Percentiles rank a stretch among this genome's conserved stretches.
These are phyloP conservation scores for Sphaerophoria taeniata DNA, from an alignment of 2,888 invertebrate genomes.

Conservation along the genomic window DNA sequence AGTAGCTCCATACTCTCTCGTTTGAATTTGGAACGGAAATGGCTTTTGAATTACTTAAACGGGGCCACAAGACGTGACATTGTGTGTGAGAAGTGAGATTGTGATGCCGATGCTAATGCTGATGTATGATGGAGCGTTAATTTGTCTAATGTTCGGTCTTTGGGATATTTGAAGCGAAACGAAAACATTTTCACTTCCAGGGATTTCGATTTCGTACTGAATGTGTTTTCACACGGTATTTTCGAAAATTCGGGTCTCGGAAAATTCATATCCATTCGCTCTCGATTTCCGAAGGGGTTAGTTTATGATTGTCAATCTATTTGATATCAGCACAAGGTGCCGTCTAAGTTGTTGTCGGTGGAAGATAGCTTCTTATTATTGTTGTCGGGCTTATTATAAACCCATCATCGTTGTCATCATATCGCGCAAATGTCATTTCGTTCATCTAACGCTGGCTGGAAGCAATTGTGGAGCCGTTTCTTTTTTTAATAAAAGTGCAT, in stretches of 20 bases:
- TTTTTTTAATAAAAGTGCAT: slow-evolving; percentile 28
- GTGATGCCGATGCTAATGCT: not conserved
- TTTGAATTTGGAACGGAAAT: slow-evolving; percentile 50
- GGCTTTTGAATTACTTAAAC: slow-evolving; percentile 71
- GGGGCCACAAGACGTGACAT: slow-evolving; percentile 68
- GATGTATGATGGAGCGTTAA: slow-evolving; percentile 47
- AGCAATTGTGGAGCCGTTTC: too few relatives aligned
- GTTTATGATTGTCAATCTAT: slow-evolving; percentile 28
- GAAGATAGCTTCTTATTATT: slow-evolving; percentile 27
- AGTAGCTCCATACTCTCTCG: slow-evolving; percentile 51
- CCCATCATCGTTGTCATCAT: slow-evolving; percentile 71
- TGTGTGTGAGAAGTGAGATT: slow-evolving; percentile 20
- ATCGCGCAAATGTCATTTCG: slow-evolving; percentile 60
- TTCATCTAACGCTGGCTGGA: too few relatives aligned
- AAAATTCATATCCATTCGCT: slow-evolving; percentile 21
- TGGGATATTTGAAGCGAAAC: slow-evolving; percentile 53
- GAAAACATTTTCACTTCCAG: slow-evolving; percentile 68
- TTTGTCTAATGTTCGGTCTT: slow-evolving; percentile 19
- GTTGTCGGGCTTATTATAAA: slow-evolving; percentile 72
- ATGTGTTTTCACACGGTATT: slow-evolving; percentile 68
- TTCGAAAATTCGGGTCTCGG: slow-evolving; percentile 41
- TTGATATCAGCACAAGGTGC: slow-evolving; percentile 51
- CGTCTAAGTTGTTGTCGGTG: not conserved
- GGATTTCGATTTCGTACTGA: slow-evolving; percentile 1
- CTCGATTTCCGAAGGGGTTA: slow-evolving; percentile 44